Conservation (phyloP, 2,888 invertebrate species). For the Belgica antarctica region DNA sequence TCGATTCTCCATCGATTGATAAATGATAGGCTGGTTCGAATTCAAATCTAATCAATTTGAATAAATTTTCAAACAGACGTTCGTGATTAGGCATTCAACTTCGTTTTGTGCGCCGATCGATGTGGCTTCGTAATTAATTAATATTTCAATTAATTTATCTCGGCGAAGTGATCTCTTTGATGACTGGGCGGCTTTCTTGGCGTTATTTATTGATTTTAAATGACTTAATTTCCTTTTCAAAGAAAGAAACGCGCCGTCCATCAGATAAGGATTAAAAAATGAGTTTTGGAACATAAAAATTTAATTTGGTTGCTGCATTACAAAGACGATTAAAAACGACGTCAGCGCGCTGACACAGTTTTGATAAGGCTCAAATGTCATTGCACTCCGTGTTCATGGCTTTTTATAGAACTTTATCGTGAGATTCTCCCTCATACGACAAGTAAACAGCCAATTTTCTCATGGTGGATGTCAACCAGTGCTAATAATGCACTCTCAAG, state of each 20-base stretch:
- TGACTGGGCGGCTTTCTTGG: neutral
- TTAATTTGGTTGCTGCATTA: no score
- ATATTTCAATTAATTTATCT: constrained; percentile 43
- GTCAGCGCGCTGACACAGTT: neutral
- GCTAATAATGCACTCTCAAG: neutral
- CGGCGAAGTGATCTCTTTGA: constrained; percentile 35
- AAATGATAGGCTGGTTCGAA: constrained; percentile 28
- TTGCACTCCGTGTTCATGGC: neutral
- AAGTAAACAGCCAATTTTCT: neutral
- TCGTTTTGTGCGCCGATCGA: constrained; percentile 16
- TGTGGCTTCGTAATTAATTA: constrained; percentile 37
- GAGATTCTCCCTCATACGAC: neutral
- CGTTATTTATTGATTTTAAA: constrained; percentile 43
- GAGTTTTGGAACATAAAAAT: constrained; percentile 19
- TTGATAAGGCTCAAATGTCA: neutral
- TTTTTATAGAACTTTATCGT: neutral
- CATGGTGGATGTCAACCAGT: constrained; percentile 2
- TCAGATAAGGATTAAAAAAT: neutral
- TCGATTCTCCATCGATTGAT: constrained; percentile 33
- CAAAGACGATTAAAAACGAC: no score
- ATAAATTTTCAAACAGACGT: constrained; percentile 1
- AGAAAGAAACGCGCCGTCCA: neutral
- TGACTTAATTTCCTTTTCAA: constrained; percentile 23
- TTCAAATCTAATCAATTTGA: constrained; percentile 5
- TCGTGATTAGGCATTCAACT: constrained; percentile 5